phyloP scores from a whole-genome alignment of 2,888 invertebrate genomes.

The Lingula anatina region DNA sequence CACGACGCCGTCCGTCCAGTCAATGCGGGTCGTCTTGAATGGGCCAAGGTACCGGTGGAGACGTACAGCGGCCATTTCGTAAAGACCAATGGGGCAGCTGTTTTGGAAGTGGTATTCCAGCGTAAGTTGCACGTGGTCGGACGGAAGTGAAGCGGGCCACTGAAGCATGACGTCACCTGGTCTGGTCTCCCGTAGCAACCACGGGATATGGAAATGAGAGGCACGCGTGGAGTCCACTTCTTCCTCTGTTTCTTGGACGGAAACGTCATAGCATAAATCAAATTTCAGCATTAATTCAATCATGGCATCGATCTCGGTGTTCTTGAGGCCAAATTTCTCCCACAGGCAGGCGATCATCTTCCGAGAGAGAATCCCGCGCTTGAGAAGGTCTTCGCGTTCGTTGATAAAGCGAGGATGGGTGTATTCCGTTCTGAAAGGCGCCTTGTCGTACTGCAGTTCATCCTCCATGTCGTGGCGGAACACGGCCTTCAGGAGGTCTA shows the following conservation, averaged over 20 bases:
- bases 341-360: slow-evolving; percentile 31
- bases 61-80: too few relatives aligned
- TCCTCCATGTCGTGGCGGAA: slow-evolving; percentile 39
- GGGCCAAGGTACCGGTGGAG: too few relatives aligned
- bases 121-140: too few relatives aligned
- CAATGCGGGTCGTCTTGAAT: too few relatives aligned
- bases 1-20: too few relatives aligned
- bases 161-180: slow-evolving; percentile 19
- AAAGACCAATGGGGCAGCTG: too few relatives aligned
- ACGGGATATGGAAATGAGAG: slow-evolving; percentile 32
- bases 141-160: slow-evolving; percentile 33
- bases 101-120: too few relatives aligned
- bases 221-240: too few relatives aligned
- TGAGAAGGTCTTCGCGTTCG: slow-evolving; percentile 29
- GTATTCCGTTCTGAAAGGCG: too few relatives aligned
- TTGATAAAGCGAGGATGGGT: too few relatives aligned
- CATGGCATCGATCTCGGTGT: slow-evolving; percentile 30
- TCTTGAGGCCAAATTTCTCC: slow-evolving; percentile 26
- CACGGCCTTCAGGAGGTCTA: slow-evolving; percentile 38
- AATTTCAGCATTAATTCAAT: slow-evolving; percentile 36
- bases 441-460: slow-evolving; percentile 24
- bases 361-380: slow-evolving; percentile 29
- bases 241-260: slow-evolving; percentile 15
- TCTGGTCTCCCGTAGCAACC: slow-evolving; percentile 27
- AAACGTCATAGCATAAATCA: slow-evolving; percentile 37